Evolutionary conservation across 1,140 invertebrate species (phyloP).

Genomic region (Neotoxoptera formosana): DNA sequence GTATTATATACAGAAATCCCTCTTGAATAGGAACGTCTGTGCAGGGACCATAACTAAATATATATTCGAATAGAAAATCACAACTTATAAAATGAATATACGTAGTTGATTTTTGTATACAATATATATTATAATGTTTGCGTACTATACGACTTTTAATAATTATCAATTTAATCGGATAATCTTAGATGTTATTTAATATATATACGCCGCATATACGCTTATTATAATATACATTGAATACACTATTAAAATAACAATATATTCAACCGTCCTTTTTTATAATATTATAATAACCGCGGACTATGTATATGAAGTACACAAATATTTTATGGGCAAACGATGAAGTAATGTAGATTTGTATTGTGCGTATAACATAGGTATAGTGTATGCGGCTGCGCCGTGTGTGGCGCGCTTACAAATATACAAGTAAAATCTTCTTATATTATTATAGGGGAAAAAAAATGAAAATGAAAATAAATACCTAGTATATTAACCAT

Average conservation of each 20-base stretch:
- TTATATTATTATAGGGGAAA: background rate
- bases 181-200: background rate
- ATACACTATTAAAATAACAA: background rate
- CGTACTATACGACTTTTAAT: background rate
- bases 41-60: background rate
- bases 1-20: background rate
- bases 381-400: background rate
- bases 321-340: background rate
- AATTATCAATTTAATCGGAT: background rate
- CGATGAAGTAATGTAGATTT: constrained; percentile 33
- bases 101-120: no score
- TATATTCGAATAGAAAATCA: background rate
- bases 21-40: no score
- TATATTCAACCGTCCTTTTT: background rate
- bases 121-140: background rate
- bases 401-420: background rate
- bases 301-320: background rate
- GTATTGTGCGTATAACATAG: background rate
- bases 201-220: background rate
- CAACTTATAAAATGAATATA: no score
- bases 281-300: no score
- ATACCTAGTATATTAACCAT: constrained; percentile 13
- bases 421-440: constrained; percentile 2
- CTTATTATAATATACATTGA: background rate
- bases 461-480: background rate